Conservation (phyloP, 1,140 invertebrate species). For the Orius insidiosus region DNA sequence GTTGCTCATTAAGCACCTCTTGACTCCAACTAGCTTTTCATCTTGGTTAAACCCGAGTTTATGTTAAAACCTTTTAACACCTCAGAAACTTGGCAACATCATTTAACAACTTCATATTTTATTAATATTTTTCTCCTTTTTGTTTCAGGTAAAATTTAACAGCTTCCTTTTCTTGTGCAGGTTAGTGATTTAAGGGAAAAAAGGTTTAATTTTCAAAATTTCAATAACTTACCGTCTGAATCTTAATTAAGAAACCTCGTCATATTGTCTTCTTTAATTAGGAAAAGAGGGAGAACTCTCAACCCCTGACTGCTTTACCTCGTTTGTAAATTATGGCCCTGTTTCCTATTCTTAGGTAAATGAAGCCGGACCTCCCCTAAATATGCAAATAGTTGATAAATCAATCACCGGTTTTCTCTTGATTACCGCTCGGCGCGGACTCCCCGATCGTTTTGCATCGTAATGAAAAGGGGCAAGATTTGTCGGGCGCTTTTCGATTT, state of each 20-base stretch:
- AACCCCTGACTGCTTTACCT: neutral
- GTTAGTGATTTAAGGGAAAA: too few species aligned
- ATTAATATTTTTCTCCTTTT: too few species aligned
- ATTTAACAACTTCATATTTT: too few species aligned
- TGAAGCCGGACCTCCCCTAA: neutral
- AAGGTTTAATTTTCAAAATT: too few species aligned
- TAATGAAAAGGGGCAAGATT: constrained; percentile 4
- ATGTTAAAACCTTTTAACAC: too few species aligned
- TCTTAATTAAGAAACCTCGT: neutral
- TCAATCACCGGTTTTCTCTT: constrained; percentile 5
- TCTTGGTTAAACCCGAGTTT: too few species aligned
- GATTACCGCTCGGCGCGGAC: neutral
- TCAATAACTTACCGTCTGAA: too few species aligned
- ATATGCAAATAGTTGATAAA: constrained; percentile 7
- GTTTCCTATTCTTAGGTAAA: constrained; percentile 4
- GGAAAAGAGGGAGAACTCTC: neutral
- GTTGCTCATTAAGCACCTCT: too few species aligned
- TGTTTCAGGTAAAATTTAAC: too few species aligned
- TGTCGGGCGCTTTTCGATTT: neutral
- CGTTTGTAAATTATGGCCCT: neutral
- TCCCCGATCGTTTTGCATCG: constrained; percentile 3
- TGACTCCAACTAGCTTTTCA: too few species aligned
- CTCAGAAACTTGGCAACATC: too few species aligned
- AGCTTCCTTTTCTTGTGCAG: too few species aligned
- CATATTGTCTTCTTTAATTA: constrained; percentile 6